These are phyloP conservation scores for Brachyptera risi DNA, from an alignment of 2,888 invertebrate species.

Conservation along the genomic window DNA sequence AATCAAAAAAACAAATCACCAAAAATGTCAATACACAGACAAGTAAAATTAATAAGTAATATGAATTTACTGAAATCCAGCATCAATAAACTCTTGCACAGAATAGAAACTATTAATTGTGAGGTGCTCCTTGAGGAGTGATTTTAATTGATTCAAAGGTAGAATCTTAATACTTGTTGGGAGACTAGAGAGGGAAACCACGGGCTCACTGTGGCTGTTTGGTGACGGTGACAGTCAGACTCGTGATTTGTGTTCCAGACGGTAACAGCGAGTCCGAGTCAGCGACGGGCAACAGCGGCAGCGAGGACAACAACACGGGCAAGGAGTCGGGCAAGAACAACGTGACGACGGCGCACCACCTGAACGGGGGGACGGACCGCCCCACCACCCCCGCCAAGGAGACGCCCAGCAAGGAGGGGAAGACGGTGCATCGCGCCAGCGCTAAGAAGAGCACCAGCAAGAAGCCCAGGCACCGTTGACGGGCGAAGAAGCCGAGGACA, in stretches of 20 bases:
- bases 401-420: slow-evolving; percentile 53
- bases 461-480: slow-evolving; percentile 73
- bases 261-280: slow-evolving; percentile 86
- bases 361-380: slow-evolving; percentile 55
- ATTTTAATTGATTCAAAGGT: too few species aligned
- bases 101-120: too few species aligned
- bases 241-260: slow-evolving; percentile 67
- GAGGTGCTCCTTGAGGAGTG: too few species aligned
- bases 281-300: slow-evolving; percentile 60
- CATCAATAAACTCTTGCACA: too few species aligned
- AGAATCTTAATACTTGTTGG: too few species aligned
- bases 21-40: too few species aligned
- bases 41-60: too few species aligned
- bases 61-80: too few species aligned
- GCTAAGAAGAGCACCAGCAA: slow-evolving; percentile 74
- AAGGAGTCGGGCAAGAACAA: slow-evolving; percentile 31
- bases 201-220: too few species aligned
- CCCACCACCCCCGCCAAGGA: slow-evolving; percentile 34
- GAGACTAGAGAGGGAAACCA: too few species aligned
- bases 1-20: too few species aligned
- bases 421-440: slow-evolving; percentile 49
- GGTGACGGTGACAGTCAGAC: too few species aligned
- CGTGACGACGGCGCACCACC: slow-evolving; percentile 41
- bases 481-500: background rate
- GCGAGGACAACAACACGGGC: slow-evolving; percentile 46